Evolutionary conservation across 2,797 vertebrate genomes (phyloP).

Genomic region (Coilia nasus): DNA sequence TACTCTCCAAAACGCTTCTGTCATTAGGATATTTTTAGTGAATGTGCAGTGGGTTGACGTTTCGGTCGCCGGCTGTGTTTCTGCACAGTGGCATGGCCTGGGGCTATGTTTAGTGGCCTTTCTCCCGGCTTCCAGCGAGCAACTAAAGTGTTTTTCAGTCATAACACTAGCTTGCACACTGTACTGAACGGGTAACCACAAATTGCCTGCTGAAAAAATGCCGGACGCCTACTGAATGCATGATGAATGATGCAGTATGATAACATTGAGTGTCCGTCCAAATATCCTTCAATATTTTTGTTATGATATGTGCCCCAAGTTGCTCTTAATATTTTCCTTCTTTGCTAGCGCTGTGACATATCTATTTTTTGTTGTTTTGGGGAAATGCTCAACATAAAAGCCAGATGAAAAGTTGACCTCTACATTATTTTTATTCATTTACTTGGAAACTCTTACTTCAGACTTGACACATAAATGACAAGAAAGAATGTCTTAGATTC

Average conservation of each 20-base stretch:
- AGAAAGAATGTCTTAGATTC: neutral
- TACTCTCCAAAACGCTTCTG: constrained; percentile 64
- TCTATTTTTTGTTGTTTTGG: neutral
- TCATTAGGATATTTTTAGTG: constrained; percentile 70
- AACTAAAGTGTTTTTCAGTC: constrained; percentile 72
- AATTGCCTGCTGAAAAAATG: constrained; percentile 70
- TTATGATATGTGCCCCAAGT: neutral
- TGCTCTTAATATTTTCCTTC: neutral
- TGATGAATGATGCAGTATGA: constrained; percentile 77
- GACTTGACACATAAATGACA: neutral
- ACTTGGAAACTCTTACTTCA: neutral
- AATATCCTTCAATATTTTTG: constrained; percentile 39
- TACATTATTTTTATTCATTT: neutral
- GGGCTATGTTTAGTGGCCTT: constrained; percentile 68
- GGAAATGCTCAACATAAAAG: neutral
- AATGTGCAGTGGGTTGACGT: constrained; percentile 43
- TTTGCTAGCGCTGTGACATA: neutral
- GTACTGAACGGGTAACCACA: constrained; percentile 72
- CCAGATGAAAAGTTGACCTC: constrained; percentile 39
- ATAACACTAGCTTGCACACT: constrained; percentile 70
- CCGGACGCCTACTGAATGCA: constrained; percentile 73
- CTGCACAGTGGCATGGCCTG: constrained; percentile 62
- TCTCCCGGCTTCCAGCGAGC: constrained; percentile 64
- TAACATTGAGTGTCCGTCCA: constrained; percentile 67
- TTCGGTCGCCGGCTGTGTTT: constrained; percentile 65